A percentile compares a stretch with the other conserved stretches of the same genome.
Conservation (phyloP, 1,140 invertebrate species). For the Euwallacea similis region DNA sequence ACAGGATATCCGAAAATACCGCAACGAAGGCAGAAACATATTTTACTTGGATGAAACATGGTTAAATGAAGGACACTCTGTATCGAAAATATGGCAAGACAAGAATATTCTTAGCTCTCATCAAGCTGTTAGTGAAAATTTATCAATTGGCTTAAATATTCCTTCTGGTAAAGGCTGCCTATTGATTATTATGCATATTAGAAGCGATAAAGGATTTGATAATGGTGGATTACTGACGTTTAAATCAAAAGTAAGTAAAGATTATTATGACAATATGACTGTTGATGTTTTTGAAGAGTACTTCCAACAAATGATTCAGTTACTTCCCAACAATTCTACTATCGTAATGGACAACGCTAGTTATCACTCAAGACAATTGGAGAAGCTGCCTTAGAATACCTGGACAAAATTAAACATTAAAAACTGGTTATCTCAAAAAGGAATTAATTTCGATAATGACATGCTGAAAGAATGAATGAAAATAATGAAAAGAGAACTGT, state of each 20-base stretch:
- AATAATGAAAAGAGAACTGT: too few species aligned
- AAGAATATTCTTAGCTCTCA: slow-evolving; percentile 27
- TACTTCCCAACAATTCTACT: too few species aligned
- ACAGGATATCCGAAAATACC: not conserved
- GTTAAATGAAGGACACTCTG: slow-evolving; percentile 40
- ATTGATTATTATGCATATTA: slow-evolving; percentile 38
- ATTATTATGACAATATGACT: slow-evolving; percentile 41
- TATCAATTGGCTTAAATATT: slow-evolving; percentile 38
- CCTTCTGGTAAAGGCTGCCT: slow-evolving; percentile 40
- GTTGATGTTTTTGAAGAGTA: too few species aligned
- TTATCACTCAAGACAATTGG: too few species aligned
- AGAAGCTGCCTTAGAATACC: too few species aligned
- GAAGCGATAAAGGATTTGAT: slow-evolving; percentile 34
- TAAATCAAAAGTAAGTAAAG: slow-evolving; percentile 32
- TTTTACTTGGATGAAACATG: slow-evolving; percentile 17
- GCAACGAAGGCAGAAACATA: not conserved
- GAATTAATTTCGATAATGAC: too few species aligned
- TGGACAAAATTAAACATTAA: too few species aligned
- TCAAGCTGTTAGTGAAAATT: slow-evolving; percentile 33
- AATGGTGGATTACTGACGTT: slow-evolving; percentile 29
- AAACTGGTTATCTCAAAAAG: too few species aligned
- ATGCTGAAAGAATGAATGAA: too few species aligned
- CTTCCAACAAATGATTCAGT: too few species aligned
- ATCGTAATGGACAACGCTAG: too few species aligned
- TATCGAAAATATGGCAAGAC: slow-evolving; percentile 41